Base-by-base conservation (phyloP, 1,140 invertebrate species). In the Tetranychus urticae region DNA sequence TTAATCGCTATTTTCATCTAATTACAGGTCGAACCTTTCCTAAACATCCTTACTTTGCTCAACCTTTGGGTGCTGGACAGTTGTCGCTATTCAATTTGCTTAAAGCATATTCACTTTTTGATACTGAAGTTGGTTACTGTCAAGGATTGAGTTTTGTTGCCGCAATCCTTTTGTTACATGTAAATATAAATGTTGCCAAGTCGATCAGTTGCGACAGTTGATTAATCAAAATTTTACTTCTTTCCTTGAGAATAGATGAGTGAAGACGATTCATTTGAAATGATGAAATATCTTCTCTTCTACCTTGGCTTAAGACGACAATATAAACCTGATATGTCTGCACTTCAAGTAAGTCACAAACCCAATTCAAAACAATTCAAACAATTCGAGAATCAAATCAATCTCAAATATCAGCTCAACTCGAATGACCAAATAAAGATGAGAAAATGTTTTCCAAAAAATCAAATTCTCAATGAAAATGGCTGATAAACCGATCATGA, bases 91-190 rank as follows among this genome's bases (percentile, higher is more conserved):
- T 93, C 71, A 96, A 96, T 75, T 73, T 96, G 7, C 74, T 97
- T 0, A 96, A 97, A 73, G 91, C 92, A 0, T 97, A 96, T 71
- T 94, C 90, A 1, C 75, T 97, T 7, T 71, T 93, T 8, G 92
- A 97, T 72, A 81, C 83, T 13, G 88, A 94, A 71, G 84, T 97
- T 6, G 90, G 89, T 0, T 96, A 94, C 73, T 90, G 86, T 66
- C 91, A 97, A 72, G 92, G 92, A 0, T 77, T 96, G 4, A 90
- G 88, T 68, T 97, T 96, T 69, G 86, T 97, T 14, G 90, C 88
- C 64, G 91, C 89, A 10, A 81, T 96, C 4, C 74, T 97, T 3
- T 75, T 97, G 3, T 77, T 96, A 63, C 92, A 97, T 75, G 89
- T 93, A 74, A 83, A 81, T 52, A 39, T 54, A 31, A 23, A 10